Evolutionary conservation across 2,797 vertebrate genomes (phyloP), one percentile per base, ranked within the genome.

Genomic region (Octomys mimax): DNA sequence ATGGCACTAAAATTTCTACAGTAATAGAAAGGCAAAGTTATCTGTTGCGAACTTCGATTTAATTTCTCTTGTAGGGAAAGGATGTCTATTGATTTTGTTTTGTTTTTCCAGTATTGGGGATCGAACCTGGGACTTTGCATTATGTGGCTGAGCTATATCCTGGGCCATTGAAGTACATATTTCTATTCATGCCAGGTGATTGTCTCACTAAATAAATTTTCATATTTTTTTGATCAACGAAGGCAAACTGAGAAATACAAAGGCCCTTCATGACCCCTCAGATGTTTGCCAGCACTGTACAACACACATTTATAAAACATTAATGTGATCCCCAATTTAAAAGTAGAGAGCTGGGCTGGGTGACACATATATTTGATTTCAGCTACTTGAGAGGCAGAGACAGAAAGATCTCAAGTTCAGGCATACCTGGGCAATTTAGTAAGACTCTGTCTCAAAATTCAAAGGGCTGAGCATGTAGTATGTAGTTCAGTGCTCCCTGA

Each of bases 21-120:
- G 16, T 39, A 46, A 49, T 87, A 52, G 36, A 92, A 92, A 92
- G 80, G 78, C 87, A 95, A 95, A 95, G n/a, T 42, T 21, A 83
- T 89, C 81, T 94, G 61, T 33, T 94, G 66, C 73, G 54, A 94
- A 92, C 54, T 75, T 89, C 42, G 61, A 0, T 84, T 83, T 92
- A 88, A 49, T 95, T 96, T 96, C 62, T 85, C 75, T 92, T 93
- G 94, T 42, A 90, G 71, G 80, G 59, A 70, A 92, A 94, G 66
- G 57, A 95, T 86, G 28, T 86, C 26, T 92, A 11, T 82, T 94
- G 66, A 91, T 86, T 49, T 49, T 49, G 49, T 49, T 49, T 11
- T 49, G 49, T 49, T 49, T 49, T 49, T 49, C 49, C 49, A 9
- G 49, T 49, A 49, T 10, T 49, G 52, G 52, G 13, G 13, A 14